Evolutionary conservation across 2,888 invertebrate species (phyloP).

Genomic region (Lasioglossum vierecki): DNA sequence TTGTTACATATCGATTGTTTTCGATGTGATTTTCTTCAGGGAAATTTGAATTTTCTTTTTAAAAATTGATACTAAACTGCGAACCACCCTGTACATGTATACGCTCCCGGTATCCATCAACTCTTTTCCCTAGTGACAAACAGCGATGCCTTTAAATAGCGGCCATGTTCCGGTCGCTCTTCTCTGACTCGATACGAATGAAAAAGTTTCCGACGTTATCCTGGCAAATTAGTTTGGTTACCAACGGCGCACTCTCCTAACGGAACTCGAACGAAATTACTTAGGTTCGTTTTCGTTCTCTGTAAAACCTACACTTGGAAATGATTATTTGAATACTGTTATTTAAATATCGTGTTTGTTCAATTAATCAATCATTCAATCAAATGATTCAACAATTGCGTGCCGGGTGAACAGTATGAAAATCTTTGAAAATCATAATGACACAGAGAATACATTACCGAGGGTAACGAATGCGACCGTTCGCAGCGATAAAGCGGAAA

Average conservation of each 20-base stretch:
- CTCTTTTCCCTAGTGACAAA: conserved; percentile 53
- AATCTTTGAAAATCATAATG: neutral
- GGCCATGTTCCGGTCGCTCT: conserved; percentile 4
- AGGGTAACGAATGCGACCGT: neutral
- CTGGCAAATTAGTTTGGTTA: conserved; percentile 10
- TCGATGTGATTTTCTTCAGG: neutral
- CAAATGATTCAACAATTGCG: no score
- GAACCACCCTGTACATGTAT: conserved; percentile 16
- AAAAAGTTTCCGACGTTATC: neutral
- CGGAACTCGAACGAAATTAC: neutral
- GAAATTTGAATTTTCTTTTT: neutral
- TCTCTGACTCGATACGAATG: neutral
- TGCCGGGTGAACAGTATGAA: no score
- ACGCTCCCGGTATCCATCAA: conserved; percentile 44
- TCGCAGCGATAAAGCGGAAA: neutral
- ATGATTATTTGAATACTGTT: no score
- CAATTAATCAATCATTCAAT: no score
- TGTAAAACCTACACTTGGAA: no score
- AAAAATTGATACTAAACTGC: neutral
- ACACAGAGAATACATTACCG: neutral
- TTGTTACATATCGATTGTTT: neutral
- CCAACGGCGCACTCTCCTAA: neutral
- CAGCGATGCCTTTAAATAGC: conserved; percentile 42
- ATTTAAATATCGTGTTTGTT: no score
- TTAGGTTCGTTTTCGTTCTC: no score